Base-by-base conservation (phyloP, 2,888 invertebrate species). In the Ptycholaimellus sp. region DNA sequence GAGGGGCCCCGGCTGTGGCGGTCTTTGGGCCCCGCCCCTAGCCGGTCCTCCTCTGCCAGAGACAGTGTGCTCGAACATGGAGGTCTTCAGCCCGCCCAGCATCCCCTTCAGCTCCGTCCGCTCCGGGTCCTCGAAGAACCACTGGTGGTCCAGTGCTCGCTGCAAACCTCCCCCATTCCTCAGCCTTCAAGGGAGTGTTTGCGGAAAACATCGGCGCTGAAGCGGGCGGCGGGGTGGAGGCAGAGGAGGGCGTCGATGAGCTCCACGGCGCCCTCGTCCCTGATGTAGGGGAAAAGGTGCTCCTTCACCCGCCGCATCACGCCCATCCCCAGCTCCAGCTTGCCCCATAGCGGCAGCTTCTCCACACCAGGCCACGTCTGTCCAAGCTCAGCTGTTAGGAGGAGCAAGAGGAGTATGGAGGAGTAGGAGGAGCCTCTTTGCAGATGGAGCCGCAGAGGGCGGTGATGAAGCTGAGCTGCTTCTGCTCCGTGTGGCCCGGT, bases 41-140 rank as follows among this genome's bases (percentile, higher is more conserved):
- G n/a, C n/a, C n/a, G n/a, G n/a, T n/a, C n/a, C n/a, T n/a, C n/a
- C n/a, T n/a, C n/a, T n/a, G n/a, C n/a, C n/a, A n/a, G n/a, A n/a
- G n/a, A n/a, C n/a, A n/a, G n/a, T n/a, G n/a, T n/a, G n/a, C n/a
- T n/a, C n/a, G n/a, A n/a, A n/a, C n/a, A n/a, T n/a, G n/a, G n/a
- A n/a, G n/a, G n/a, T n/a, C n/a, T n/a, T n/a, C n/a, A n/a, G n/a
- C n/a, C n/a, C n/a, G n/a, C n/a, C n/a, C n/a, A n/a, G n/a, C n/a
- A n/a, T n/a, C n/a, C 53, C 52, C 13, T 48, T 51, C 33, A 65
- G 50, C 38, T 60, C 61, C 17, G 45, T 44, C 1, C 90, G 87
- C 76, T 83, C 77, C 0, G 96, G 93, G 58, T 87, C 83, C 4
- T 77, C 78, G 83, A 85, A 96, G 65, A 96, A 96, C 65, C 93